Percentiles rank a stretch among this genome's conserved stretches.
Conservation (phyloP, 2,113 vertebrate species). For the Prolemur simus region DNA sequence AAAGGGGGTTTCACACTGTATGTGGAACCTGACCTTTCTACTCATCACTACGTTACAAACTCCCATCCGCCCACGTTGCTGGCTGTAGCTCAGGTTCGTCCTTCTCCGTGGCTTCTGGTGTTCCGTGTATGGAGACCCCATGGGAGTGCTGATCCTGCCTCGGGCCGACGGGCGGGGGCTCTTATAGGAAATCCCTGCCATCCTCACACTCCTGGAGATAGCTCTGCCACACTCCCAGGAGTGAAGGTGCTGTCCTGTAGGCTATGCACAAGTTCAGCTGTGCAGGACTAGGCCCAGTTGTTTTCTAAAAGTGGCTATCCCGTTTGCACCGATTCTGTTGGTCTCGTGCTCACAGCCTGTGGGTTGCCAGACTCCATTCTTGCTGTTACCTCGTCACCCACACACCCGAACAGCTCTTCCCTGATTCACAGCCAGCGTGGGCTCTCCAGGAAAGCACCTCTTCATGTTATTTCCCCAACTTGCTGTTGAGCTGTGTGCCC, state of each 20-base stretch:
- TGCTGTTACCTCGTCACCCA: neutral
- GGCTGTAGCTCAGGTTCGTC: neutral
- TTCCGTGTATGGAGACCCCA: neutral
- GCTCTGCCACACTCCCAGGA: neutral
- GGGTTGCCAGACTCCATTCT: neutral
- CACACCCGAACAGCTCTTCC: neutral
- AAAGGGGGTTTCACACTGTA: neutral
- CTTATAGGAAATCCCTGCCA: neutral
- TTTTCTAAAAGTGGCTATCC: neutral
- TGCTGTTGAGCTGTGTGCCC: neutral
- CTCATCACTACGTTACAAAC: neutral
- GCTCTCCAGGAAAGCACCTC: neutral
- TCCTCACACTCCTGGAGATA: neutral
- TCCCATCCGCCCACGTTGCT: fast-evolving
- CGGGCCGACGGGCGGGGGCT: neutral
- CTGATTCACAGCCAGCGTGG: neutral
- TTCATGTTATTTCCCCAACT: neutral
- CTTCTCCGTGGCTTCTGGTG: neutral
- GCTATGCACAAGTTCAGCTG: fast-evolving
- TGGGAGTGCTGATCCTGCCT: neutral
- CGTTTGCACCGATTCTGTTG: fast-evolving
- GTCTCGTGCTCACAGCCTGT: neutral
- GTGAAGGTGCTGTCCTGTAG: neutral
- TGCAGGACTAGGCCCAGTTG: neutral
- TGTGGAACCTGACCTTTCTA: neutral